These are phyloP conservation scores for Neotoma lepida DNA, from an alignment of 2,113 vertebrate species.

Conservation along the genomic window DNA sequence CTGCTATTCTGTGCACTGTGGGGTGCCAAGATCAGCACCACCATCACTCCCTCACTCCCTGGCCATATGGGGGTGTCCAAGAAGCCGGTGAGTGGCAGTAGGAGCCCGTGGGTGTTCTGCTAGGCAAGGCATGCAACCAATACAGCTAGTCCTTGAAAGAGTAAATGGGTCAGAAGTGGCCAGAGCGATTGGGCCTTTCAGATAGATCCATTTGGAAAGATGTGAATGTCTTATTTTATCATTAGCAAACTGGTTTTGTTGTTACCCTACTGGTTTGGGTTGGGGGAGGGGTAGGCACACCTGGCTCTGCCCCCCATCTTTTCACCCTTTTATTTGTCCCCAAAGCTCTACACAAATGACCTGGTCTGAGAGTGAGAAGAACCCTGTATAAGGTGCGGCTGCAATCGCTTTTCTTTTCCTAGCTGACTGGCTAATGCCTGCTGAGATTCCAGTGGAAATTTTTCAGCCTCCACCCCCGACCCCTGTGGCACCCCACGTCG, in stretches of 20 bases:
- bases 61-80: not conserved
- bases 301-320: constrained; percentile 42
- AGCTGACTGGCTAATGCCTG: constrained; percentile 57
- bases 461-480: not conserved
- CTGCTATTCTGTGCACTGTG: not conserved
- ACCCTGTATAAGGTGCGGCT: constrained; percentile 47
- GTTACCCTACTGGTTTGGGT: constrained; percentile 41
- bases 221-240: not conserved
- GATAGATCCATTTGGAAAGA: not conserved
- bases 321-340: not conserved
- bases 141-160: not conserved
- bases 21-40: too few species aligned
- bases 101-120: not conserved
- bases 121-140: accelerated
- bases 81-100: not conserved
- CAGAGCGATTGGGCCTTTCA: not conserved
- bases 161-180: accelerated
- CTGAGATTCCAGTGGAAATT: constrained; percentile 68
- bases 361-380: constrained; percentile 66
- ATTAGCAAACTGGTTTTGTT: constrained; percentile 45
- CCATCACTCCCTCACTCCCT: not conserved
- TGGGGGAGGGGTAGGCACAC: constrained; percentile 2
- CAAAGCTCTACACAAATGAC: constrained; percentile 57
- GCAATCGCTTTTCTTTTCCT: constrained; percentile 19
- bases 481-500: not conserved